Base-by-base conservation (phyloP, 2,888 invertebrate species). In the Galerucella pusilla region DNA sequence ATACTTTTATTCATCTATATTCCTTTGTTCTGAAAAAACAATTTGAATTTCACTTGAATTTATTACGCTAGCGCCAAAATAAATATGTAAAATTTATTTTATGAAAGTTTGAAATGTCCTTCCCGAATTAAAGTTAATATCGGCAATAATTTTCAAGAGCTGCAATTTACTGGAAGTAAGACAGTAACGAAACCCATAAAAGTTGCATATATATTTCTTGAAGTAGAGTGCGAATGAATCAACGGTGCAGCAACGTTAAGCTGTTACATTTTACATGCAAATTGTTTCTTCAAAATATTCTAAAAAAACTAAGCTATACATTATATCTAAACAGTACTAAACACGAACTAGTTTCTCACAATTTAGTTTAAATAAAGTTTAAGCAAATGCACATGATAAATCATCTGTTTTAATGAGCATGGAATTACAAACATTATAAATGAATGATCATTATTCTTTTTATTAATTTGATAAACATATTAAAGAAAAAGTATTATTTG, bases 171-270 rank as follows among this genome's bases (percentile, higher is more conserved):
- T 28, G 64, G 28, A 64, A 64, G 45, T 64, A 42, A 64, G 64
- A 64, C 45, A 45, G 45, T 64, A 64, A 64, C 42, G 12, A 64
- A 12, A 14, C 64, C 45, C 64, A 45, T 64, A 42, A 64, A 63
- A 64, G 64, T 42, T 64, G 14, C 45, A 64, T 16, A 64, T 64
- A 64, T 42, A 20, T 45, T 64, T 45, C 64, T 61, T 61, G 28
- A 42, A 61, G 64, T 16, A 45, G 64, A 16, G 64, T 64, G 64
- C 35, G 45, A 64, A 64, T 64, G 64, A 42, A 64, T 64, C 64
- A 45, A 64, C 45, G 6, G 16, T 45, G 45, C 28, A 45, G 10
- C 64, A 45, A 64, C 45, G 42, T n/a, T 64, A n/a, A 64, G 64
- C 63, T 63, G 45, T 42, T 42, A 42, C 42, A 64, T 64, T 64